Percentiles rank a stretch among this genome's conserved stretches.
phyloP scores from a whole-genome alignment of 2,113 vertebrate genomes.

The Callionymus lyra region DNA sequence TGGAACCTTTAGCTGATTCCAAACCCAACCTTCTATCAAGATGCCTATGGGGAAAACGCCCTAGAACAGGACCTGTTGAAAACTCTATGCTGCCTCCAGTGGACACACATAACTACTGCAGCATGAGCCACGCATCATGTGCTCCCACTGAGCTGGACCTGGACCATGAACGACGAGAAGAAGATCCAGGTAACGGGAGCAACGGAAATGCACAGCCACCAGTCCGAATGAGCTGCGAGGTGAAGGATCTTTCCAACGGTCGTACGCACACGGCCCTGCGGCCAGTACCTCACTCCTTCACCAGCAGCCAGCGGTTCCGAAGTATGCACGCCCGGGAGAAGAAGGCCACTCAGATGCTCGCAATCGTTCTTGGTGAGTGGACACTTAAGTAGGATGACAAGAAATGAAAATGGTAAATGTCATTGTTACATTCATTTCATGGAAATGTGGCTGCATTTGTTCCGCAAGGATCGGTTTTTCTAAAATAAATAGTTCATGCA shows the following conservation, averaged over 20 bases:
- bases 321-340: constrained; percentile 81
- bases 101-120: constrained; percentile 75
- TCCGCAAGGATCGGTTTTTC: too few relatives aligned
- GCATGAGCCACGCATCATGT: constrained; percentile 79
- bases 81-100: constrained; percentile 62
- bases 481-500: too few relatives aligned
- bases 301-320: constrained; percentile 59
- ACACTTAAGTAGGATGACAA: constrained; percentile 1
- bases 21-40: constrained; percentile 47
- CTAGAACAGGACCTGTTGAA: constrained; percentile 56
- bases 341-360: constrained; percentile 92
- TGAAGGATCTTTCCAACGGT: constrained; percentile 75
- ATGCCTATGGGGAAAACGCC: constrained; percentile 59
- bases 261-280: constrained; percentile 71
- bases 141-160: constrained; percentile 55
- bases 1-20: constrained; percentile 35
- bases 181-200: constrained; percentile 9
- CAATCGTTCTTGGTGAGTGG: constrained; percentile 85
- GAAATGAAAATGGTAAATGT: constrained; percentile 18
- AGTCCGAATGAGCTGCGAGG: constrained; percentile 65
- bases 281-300: constrained; percentile 43
- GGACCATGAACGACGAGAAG: constrained; percentile 29
- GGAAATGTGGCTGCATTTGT: too few relatives aligned
- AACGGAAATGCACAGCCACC: constrained; percentile 23
- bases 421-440: too few relatives aligned